Percentiles rank a stretch among this genome's conserved stretches.
phyloP scores from a whole-genome alignment of 2,113 vertebrate species.

The Empidonax alnorum region DNA sequence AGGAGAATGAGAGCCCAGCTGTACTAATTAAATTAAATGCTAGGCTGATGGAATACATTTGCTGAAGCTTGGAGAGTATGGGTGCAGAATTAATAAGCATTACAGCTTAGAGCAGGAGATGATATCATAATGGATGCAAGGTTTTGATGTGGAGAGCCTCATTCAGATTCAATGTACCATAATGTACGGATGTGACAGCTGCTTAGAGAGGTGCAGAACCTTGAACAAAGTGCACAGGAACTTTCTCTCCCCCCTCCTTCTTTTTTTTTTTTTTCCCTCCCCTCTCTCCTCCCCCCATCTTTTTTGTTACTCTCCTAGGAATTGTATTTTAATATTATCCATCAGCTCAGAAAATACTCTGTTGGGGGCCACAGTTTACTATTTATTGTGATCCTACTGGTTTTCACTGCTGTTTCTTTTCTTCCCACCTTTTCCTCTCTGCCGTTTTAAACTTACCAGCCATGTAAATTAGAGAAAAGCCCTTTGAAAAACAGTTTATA shows the following conservation, averaged over 20 bases:
- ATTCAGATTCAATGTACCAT: slow-evolving; percentile 88
- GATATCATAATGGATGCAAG: slow-evolving; percentile 87
- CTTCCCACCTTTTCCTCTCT: neutral
- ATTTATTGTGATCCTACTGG: neutral
- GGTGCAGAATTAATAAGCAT: slow-evolving; percentile 91
- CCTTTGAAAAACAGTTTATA: neutral
- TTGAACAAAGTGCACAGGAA: slow-evolving; percentile 77
- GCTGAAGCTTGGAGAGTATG: slow-evolving; percentile 85
- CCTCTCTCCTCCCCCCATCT: neutral
- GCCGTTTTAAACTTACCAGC: neutral
- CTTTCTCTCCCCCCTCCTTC: slow-evolving; percentile 45
- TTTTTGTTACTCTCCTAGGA: slow-evolving; percentile 43
- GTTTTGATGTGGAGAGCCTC: slow-evolving; percentile 88
- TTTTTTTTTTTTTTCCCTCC: neutral
- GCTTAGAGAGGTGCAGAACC: slow-evolving; percentile 81
- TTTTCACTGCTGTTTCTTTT: neutral
- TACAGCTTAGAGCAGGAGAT: slow-evolving; percentile 86
- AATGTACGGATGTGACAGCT: slow-evolving; percentile 85
- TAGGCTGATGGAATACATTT: slow-evolving; percentile 89
- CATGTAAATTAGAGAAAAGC: neutral
- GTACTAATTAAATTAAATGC: slow-evolving; percentile 98
- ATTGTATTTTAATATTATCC: slow-evolving; percentile 19
- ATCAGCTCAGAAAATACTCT: neutral
- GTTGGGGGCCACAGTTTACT: neutral
- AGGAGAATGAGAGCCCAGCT: slow-evolving; percentile 89